Conservation (phyloP, 2,797 vertebrate genomes). For the Malacoraja senta region DNA sequence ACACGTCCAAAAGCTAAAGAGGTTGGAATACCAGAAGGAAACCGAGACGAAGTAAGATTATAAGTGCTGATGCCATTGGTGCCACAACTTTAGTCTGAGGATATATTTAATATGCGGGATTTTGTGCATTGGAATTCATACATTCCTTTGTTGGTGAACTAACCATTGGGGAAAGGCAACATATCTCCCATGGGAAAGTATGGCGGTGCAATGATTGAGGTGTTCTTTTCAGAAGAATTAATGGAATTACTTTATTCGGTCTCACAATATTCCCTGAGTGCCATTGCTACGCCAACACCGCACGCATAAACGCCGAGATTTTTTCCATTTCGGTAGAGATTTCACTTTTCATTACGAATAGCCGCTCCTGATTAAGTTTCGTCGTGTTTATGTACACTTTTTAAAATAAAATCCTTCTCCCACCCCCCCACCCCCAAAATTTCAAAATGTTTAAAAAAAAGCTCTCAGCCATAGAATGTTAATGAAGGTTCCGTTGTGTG, state of each 20-base stretch:
- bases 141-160: background rate
- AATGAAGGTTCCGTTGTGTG: no score
- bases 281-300: no score
- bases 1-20: slow-evolving; percentile 73
- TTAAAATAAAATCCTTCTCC: no score
- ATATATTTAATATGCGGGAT: background rate
- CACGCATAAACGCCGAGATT: no score
- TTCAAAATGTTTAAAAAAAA: no score
- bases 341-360: no score
- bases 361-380: no score
- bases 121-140: background rate
- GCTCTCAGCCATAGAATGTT: no score
- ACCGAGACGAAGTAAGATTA: slow-evolving; percentile 68
- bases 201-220: background rate
- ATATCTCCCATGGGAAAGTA: background rate
- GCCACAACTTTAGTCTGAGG: background rate
- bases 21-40: slow-evolving; percentile 68
- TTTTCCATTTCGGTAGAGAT: no score
- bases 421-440: no score
- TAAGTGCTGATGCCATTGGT: background rate
- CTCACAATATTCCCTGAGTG: no score
- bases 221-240: background rate
- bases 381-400: no score
- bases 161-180: background rate
- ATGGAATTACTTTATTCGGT: background rate